These are phyloP conservation scores for Thamnophis sirtalis DNA, from an alignment of 2,113 vertebrate species.

Conservation along the genomic window DNA sequence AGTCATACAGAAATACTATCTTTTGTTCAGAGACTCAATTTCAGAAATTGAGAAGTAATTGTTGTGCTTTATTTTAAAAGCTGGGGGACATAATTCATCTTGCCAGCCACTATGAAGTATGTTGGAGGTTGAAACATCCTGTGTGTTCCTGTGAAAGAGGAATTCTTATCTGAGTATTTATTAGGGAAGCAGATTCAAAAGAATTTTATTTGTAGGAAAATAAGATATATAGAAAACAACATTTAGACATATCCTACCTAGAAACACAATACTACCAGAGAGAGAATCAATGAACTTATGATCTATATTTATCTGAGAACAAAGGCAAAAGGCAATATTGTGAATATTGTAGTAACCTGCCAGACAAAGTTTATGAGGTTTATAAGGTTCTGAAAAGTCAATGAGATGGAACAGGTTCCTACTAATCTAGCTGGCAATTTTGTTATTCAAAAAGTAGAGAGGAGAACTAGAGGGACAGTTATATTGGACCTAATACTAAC, in stretches of 20 bases:
- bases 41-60: neutral
- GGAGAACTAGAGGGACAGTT: too few species aligned
- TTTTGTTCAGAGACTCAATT: neutral
- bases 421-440: too few species aligned
- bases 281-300: neutral
- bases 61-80: neutral
- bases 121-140: neutral
- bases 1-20: neutral
- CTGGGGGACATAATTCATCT: neutral
- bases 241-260: neutral
- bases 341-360: neutral
- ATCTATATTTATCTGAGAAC: neutral
- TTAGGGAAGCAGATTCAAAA: neutral
- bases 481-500: too few species aligned
- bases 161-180: neutral
- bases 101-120: neutral
- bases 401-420: neutral
- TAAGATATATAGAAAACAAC: neutral
- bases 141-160: neutral
- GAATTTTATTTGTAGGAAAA: neutral
- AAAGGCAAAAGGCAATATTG: neutral
- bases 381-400: neutral
- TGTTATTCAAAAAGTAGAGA: too few species aligned
- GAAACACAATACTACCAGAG: neutral
- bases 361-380: neutral